Percentiles rank a stretch among this genome's conserved stretches.
phyloP scores from a whole-genome alignment of 2,888 invertebrate genomes.

The Oscheius sp. region DNA sequence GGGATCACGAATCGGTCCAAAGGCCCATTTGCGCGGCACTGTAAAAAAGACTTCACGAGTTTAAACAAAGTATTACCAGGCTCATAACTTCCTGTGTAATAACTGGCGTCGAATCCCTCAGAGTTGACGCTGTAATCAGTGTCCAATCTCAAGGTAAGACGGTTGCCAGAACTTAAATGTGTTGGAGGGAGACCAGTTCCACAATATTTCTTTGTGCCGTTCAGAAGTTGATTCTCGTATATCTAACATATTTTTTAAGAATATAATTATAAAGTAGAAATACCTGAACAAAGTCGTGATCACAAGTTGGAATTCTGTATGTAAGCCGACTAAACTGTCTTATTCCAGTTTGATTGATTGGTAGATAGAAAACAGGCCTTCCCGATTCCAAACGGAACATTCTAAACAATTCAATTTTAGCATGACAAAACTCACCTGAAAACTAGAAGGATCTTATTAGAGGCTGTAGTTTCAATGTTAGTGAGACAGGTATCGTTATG shows the following conservation, averaged over 20 bases:
- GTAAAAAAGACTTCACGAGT: neutral
- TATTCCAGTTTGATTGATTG: neutral
- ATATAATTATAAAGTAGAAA: neutral
- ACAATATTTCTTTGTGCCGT: slow-evolving; percentile 35
- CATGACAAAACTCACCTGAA: slow-evolving; percentile 10
- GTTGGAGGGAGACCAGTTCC: slow-evolving; percentile 45
- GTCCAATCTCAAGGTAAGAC: slow-evolving; percentile 14
- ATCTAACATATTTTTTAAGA: neutral
- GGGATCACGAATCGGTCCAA: slow-evolving; percentile 4
- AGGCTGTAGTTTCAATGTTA: slow-evolving; percentile 17
- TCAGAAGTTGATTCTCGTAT: neutral
- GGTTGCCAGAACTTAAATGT: slow-evolving; percentile 26
- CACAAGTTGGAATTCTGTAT: slow-evolving; percentile 12
- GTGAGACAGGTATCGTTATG: slow-evolving; percentile 59
- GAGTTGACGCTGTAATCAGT: slow-evolving; percentile 46
- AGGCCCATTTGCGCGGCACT: neutral
- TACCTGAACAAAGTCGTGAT: slow-evolving; percentile 24
- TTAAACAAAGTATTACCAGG: neutral
- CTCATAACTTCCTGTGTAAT: slow-evolving; percentile 42
- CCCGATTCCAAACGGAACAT: slow-evolving; percentile 15
- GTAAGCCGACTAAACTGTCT: neutral
- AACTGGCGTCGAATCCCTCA: slow-evolving; percentile 55
- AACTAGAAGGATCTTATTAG: slow-evolving; percentile 8
- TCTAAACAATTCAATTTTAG: slow-evolving; percentile 3
- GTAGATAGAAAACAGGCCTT: neutral